Conservation (phyloP, 2,113 vertebrate species). For the Callopanchax toddi region DNA sequence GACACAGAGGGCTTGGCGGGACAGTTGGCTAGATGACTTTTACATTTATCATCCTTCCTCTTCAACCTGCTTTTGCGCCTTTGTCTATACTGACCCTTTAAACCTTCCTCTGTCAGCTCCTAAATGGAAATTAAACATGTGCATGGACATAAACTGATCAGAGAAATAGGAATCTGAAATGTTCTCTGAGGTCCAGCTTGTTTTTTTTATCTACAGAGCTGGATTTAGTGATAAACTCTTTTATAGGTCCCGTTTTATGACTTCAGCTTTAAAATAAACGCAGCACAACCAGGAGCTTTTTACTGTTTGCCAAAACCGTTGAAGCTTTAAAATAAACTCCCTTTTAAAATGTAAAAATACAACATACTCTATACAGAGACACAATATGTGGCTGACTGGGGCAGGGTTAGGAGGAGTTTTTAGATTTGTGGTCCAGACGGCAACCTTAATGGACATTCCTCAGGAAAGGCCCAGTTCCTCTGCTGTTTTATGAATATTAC, state of each 20-base stretch:
- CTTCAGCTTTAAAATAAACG: constrained; percentile 42
- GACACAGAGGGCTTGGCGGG: constrained; percentile 75
- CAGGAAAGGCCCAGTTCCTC: constrained; percentile 18
- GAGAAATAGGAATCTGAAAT: too few species aligned
- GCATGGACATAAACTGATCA: neutral
- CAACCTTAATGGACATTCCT: constrained; percentile 68
- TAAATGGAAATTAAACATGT: neutral
- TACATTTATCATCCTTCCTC: constrained; percentile 5
- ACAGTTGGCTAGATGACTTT: constrained; percentile 16
- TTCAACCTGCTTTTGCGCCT: neutral
- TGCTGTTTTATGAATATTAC: constrained; percentile 7
- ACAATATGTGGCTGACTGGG: constrained; percentile 69
- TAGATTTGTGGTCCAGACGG: constrained; percentile 44
- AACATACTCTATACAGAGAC: constrained; percentile 55
- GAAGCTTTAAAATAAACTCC: constrained; percentile 46
- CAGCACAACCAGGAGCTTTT: constrained; percentile 46
- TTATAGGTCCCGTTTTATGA: constrained; percentile 41
- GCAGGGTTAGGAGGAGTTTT: constrained; percentile 47
- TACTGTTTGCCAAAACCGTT: constrained; percentile 32
- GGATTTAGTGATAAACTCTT: constrained; percentile 38
- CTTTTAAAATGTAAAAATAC: constrained; percentile 52
- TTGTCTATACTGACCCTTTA: constrained; percentile 70
- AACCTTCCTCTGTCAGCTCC: neutral
- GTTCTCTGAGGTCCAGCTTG: neutral
- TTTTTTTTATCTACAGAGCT: constrained; percentile 24